phyloP scores from a whole-genome alignment of 2,113 vertebrate species.

The Anarhynchus alexandrinus region DNA sequence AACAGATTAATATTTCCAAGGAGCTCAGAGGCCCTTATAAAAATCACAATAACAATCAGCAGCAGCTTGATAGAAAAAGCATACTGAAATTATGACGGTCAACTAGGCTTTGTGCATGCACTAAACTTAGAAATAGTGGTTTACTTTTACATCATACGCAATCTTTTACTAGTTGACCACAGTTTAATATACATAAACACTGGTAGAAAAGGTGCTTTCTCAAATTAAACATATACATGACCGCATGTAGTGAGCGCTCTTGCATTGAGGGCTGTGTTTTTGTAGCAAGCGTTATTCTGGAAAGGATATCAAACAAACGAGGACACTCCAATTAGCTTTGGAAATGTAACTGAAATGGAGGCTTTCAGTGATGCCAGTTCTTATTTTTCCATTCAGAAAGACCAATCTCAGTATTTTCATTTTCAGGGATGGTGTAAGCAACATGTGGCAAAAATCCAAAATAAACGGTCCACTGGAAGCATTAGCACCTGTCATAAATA shows the following conservation, averaged over 20 bases:
- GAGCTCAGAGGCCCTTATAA: not conserved
- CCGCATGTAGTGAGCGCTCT: accelerated
- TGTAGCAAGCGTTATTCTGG: not conserved
- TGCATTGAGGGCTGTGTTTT: not conserved
- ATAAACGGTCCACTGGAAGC: slow-evolving; percentile 10
- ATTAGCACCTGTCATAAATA: not conserved
- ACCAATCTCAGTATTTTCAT: not conserved
- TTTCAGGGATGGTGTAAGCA: not conserved
- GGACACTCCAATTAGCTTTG: not conserved
- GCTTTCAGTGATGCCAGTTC: not conserved
- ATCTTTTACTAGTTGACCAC: not conserved
- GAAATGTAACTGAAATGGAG: not conserved
- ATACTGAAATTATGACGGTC: not conserved
- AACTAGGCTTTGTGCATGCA: not conserved
- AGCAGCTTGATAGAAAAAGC: not conserved
- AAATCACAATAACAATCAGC: not conserved
- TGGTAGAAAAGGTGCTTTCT: not conserved
- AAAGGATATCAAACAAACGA: not conserved
- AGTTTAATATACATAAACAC: not conserved
- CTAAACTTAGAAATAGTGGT: not conserved
- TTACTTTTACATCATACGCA: not conserved
- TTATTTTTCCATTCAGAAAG: not conserved
- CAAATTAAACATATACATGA: not conserved
- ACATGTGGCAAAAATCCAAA: not conserved
- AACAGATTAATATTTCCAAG: not conserved